Evolutionary conservation across 2,888 invertebrate genomes (phyloP).

Genomic region (Morpho helenor): DNA sequence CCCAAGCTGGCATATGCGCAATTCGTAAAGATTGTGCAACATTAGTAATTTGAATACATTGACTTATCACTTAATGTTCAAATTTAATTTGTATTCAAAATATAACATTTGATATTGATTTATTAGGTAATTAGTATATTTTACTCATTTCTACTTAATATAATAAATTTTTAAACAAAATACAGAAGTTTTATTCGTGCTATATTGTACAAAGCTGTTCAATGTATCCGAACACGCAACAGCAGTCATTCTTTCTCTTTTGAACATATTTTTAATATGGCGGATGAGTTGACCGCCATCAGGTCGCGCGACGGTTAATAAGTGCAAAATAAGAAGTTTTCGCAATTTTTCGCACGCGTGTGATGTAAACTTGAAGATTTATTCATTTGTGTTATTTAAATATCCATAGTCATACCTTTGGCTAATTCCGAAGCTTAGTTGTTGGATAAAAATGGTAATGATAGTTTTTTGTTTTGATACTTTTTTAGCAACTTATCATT

Average conservation of each 20-base stretch:
- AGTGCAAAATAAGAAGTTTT: constrained; percentile 47
- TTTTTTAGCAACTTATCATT: constrained; percentile 73
- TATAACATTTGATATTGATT: no score
- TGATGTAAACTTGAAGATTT: constrained; percentile 44
- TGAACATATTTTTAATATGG: constrained; percentile 67
- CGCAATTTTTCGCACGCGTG: constrained; percentile 43
- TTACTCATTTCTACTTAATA: no score
- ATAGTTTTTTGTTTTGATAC: constrained; percentile 81
- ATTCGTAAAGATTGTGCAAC: no score
- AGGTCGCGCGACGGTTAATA: constrained; percentile 62
- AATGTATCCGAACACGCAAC: constrained; percentile 31
- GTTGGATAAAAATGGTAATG: constrained; percentile 74
- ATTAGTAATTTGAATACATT: no score
- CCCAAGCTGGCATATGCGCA: no score
- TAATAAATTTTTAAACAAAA: no score
- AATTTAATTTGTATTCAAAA: no score
- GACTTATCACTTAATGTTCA: no score
- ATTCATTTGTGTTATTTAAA: constrained; percentile 31
- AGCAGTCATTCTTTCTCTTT: constrained; percentile 55
- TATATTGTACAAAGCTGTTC: no score
- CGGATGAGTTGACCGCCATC: constrained; percentile 75
- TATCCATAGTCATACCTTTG: constrained; percentile 26
- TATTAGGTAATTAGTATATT: no score
- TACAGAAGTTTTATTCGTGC: no score
- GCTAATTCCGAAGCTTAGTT: constrained; percentile 32